Base-by-base conservation (phyloP, 1,140 invertebrate genomes). In the Homalodisca vitripennis region DNA sequence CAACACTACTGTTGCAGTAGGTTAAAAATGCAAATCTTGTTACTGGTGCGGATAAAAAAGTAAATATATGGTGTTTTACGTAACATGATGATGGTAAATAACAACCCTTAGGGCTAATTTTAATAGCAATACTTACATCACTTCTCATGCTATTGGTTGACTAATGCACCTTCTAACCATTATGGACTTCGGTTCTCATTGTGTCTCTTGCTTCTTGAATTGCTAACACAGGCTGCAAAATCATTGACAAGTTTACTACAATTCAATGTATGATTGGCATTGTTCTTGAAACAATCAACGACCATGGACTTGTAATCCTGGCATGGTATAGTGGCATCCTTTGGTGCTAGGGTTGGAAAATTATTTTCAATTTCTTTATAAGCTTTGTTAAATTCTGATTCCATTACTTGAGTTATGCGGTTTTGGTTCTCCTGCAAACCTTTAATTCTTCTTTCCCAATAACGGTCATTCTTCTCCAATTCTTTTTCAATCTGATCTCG, bases 381-480 rank as follows among this genome's bases (percentile, higher is more conserved):
- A 2, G 63, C 32, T 26, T 66, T 66, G 24, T 66, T 46, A 31
- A 46, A 66, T 22, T 66, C 63, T 17, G 41, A 47, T 27, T 66
- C 32, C 41, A 66, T 47, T 46, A 24, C 31, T 24, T 66, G 34
- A 47, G 22, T 47, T 46, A 66, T 31, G 20, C 31, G 46, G 32
- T 66, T 46, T 26, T 46, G 32, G 26, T 66, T 46, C 26, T 66
- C 63, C 26, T 66, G 63, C 17, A 66, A 24, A 47, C n/a, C 14
- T 47, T 31, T 46, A 22, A 66, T 66, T 27, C 63, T 66, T 66
- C n/a, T 32, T 27, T 66, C 63, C 63, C 63, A 66, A 27, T 66
- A 46, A 2, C 41, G 32, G 47, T 66, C 63, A 66, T 66, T 66
- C n/a, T 66, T 66, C 17, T 66, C 32, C 17, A 66, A 17, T 66